Conservation (phyloP, 2,113 vertebrate species). For the Grantiella picta region DNA sequence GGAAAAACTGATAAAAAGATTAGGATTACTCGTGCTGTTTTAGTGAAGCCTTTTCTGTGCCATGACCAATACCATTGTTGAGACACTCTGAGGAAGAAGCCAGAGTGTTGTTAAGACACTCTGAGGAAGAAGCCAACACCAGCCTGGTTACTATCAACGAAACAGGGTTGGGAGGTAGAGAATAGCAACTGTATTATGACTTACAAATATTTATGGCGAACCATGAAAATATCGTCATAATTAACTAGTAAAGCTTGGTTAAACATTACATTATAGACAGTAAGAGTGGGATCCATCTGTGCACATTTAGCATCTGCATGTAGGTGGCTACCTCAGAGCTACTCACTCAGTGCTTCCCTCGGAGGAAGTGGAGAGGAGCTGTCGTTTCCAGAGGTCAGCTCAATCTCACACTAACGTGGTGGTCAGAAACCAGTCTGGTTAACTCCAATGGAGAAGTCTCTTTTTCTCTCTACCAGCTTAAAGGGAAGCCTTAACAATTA, state of each 20-base stretch:
- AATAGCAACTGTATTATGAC: background rate
- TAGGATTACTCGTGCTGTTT: background rate
- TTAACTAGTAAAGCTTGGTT: background rate
- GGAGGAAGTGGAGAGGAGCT: background rate
- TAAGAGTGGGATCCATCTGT: background rate
- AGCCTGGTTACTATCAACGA: background rate
- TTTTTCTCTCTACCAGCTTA: background rate
- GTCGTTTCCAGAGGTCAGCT: background rate
- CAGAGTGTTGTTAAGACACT: background rate
- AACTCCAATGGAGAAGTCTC: background rate
- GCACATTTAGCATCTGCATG: background rate
- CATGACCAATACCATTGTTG: background rate
- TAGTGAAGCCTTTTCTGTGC: background rate
- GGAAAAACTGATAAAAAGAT: background rate
- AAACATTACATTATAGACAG: background rate
- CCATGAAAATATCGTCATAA: background rate
- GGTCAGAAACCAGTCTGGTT: background rate
- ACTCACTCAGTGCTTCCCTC: background rate
- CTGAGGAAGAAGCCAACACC: background rate
- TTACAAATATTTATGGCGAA: background rate
- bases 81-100: background rate
- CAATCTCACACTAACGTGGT: background rate
- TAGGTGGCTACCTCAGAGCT: background rate
- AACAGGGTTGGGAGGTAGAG: background rate
- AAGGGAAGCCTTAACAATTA: background rate